Percentiles rank a stretch among this genome's conserved stretches.
Conservation (phyloP, 2,888 invertebrate genomes). For the Mechanitis mazaeus region DNA sequence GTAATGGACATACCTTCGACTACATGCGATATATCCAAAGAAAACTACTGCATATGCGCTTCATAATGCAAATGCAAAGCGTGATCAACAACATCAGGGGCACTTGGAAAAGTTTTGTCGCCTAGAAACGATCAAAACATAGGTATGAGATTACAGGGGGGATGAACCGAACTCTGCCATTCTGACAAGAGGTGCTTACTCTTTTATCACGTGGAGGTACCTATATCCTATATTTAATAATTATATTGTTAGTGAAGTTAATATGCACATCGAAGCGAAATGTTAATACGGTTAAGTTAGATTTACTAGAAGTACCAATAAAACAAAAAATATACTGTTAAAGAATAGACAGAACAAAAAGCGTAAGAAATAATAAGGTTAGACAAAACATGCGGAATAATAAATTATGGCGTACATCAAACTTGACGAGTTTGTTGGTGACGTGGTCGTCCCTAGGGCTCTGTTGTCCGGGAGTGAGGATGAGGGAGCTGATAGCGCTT, state of each 20-base stretch:
- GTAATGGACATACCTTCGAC: conserved; percentile 77
- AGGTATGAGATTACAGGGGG: conserved; percentile 53
- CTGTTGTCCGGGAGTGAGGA: conserved; percentile 61
- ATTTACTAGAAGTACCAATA: conserved; percentile 22
- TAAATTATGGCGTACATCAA: conserved; percentile 70
- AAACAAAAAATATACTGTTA: conserved; percentile 30
- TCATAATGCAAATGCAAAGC: conserved; percentile 79
- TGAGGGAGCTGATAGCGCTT: conserved; percentile 77
- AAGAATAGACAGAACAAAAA: conserved; percentile 37
- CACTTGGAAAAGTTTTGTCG: conserved; percentile 76
- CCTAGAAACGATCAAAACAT: conserved; percentile 76
- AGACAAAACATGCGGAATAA: conserved; percentile 14
- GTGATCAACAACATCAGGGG: conserved; percentile 78
- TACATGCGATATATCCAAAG: conserved; percentile 78
- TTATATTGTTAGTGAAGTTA: conserved; percentile 56
- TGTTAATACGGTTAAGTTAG: conserved; percentile 51
- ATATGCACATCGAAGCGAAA: conserved; percentile 47
- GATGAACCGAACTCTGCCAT: conserved; percentile 22
- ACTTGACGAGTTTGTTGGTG: conserved; percentile 71
- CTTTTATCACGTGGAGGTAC: conserved; percentile 3
- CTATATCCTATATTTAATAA: conserved; percentile 32
- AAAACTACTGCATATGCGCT: conserved; percentile 79
- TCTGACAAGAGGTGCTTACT: conserved; percentile 1
- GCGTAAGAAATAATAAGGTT: conserved; percentile 34
- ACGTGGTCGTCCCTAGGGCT: conserved; percentile 66